Base-by-base conservation (phyloP, 1,140 invertebrate genomes). In the Tetramorium parvispinum region DNA sequence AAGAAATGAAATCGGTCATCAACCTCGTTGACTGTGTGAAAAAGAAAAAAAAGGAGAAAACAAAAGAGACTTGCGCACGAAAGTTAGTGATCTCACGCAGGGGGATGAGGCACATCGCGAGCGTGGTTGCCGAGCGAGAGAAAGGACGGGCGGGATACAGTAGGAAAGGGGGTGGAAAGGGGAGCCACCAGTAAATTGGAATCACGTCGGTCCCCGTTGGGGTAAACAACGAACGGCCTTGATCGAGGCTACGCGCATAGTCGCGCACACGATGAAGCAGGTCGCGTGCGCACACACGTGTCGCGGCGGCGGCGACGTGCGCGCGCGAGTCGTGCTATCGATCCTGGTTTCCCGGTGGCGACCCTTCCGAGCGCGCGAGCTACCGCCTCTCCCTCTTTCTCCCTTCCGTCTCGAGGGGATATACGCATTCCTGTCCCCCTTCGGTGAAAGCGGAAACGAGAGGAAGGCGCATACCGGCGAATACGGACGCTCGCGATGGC, bases 151-250 rank as follows among this genome's bases (percentile, higher is more conserved):
- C 13, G 68, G 11, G 24, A 40, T 18, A 37, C 43, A n/a, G 21
- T 0, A 16, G 49, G 27, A 16, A 13, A 16, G 49, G 18, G 18
- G 43, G 18, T 10, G 18, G n/a, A 1, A 16, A 27, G 43, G 21
- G 53, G 18, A 10, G 5, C 32, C 40, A 70, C 83, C 63, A 5
- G 86, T 88, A 88, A 90, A 88, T 91, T 91, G 70, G 82, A 90
- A 91, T 88, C 55, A 78, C 86, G 78, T 88, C 83, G 89, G 88
- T 46, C 61, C 87, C 73, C 18, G 61, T 75, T 61, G 89, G 89
- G 77, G 82, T 91, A 90, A 87, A 86, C 78, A 85, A 83, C 85
- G 59, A 91, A 91, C 87, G 89, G 79, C 87, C 89, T 90, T 91
- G 89, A 91, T 90, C 87, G 89, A 86, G 89, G 87, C 76, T 90